Percentiles rank a stretch among this genome's conserved stretches.
Conservation (phyloP, 2,113 vertebrate species). For the Prionailurus viverrinus region DNA sequence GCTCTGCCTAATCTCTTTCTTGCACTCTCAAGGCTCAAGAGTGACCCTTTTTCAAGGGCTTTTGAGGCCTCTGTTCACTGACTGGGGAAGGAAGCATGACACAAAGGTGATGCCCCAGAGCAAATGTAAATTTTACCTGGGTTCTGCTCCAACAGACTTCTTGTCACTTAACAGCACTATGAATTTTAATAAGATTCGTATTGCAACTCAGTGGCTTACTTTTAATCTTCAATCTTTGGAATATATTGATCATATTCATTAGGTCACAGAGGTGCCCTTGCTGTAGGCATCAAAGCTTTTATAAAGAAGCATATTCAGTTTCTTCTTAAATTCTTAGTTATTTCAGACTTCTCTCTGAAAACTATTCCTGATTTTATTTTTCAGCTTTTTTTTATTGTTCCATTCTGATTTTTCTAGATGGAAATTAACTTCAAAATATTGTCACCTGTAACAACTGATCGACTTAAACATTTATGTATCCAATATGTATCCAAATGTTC, state of each 20-base stretch:
- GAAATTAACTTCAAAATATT: slow-evolving; percentile 28
- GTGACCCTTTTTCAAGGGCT: slow-evolving; percentile 12
- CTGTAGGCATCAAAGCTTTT: background rate
- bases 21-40: background rate
- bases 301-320: background rate
- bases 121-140: slow-evolving; percentile 58
- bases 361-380: background rate
- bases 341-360: background rate
- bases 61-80: background rate
- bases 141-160: slow-evolving; percentile 56
- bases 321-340: slow-evolving; percentile 47
- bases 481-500: background rate
- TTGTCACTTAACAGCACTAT: slow-evolving; percentile 54
- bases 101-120: slow-evolving; percentile 40
- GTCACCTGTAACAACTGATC: background rate
- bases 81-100: background rate
- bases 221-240: slow-evolving; percentile 61
- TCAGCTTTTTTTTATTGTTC: background rate
- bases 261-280: slow-evolving; percentile 48
- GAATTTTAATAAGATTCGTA: slow-evolving; percentile 74
- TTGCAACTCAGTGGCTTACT: slow-evolving; percentile 49
- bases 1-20: background rate
- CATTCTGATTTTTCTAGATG: background rate
- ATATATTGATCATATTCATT: slow-evolving; percentile 66
- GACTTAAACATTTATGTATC: background rate